These are phyloP conservation scores for Siniperca undulata DNA, from an alignment of 2,797 vertebrate genomes.

Conservation along the genomic window DNA sequence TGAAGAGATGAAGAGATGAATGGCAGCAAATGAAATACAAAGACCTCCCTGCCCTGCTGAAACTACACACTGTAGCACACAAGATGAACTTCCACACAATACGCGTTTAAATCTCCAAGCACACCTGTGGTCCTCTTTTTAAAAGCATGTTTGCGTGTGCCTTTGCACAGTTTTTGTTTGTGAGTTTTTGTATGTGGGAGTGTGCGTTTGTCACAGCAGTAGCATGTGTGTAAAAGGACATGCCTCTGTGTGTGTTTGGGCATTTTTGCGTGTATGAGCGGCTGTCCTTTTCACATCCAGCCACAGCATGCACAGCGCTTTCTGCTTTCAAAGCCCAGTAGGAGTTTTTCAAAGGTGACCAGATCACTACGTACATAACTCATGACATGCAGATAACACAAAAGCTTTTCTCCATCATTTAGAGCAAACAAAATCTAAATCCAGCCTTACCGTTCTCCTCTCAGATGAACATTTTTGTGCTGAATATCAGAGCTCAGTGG, in stretches of 20 bases:
- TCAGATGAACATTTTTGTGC: neutral
- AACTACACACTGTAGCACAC: slow-evolving; percentile 46
- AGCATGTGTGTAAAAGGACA: neutral
- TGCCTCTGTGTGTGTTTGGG: neutral
- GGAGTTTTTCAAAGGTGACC: neutral
- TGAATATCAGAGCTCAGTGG: neutral
- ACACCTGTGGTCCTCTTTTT: slow-evolving; percentile 53
- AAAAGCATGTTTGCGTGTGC: slow-evolving; percentile 2
- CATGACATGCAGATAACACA: neutral
- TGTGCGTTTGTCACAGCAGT: slow-evolving; percentile 16
- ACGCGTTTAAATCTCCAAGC: neutral
- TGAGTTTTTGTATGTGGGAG: slow-evolving; percentile 4
- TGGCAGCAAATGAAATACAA: slow-evolving; percentile 59
- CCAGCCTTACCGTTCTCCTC: neutral
- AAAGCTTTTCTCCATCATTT: neutral
- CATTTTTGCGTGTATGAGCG: slow-evolving; percentile 5
- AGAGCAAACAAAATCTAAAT: neutral
- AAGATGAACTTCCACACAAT: slow-evolving; percentile 31
- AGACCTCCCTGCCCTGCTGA: slow-evolving; percentile 45
- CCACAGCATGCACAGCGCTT: neutral
- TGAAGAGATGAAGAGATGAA: slow-evolving; percentile 62
- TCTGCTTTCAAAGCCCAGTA: slow-evolving; percentile 20
- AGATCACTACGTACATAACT: neutral
- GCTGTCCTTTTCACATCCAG: slow-evolving; percentile 17
- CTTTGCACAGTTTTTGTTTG: neutral